Percentiles rank a stretch among this genome's conserved stretches.
Evolutionary conservation across 2,797 vertebrate genomes (phyloP).

Genomic region (Takifugu rubripes): DNA sequence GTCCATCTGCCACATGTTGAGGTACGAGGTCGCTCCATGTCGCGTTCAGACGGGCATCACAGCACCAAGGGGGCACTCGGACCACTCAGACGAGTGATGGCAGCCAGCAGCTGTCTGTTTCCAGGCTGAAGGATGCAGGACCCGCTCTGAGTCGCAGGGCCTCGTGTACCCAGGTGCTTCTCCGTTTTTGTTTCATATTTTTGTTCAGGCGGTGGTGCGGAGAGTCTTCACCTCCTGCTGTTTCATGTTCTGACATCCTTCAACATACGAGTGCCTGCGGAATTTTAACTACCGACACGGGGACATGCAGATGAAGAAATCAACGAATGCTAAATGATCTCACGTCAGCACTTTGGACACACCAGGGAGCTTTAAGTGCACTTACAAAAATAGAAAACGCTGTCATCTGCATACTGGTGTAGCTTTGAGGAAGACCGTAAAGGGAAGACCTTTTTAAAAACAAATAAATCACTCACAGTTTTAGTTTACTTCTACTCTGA

Average conservation of each 20-base stretch:
- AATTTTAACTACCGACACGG: too few relatives aligned
- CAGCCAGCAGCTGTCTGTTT: slow-evolving; percentile 20
- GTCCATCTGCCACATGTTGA: slow-evolving; percentile 63
- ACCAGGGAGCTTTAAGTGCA: neutral
- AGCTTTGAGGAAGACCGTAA: too few relatives aligned
- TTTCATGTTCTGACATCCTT: neutral
- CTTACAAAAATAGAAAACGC: too few relatives aligned
- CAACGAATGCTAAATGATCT: too few relatives aligned
- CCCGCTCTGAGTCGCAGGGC: neutral
- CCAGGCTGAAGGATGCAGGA: slow-evolving; percentile 3
- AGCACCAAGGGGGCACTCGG: slow-evolving; percentile 7
- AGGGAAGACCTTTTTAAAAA: too few relatives aligned
- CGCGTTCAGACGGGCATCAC: slow-evolving; percentile 15
- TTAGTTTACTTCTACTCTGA: too few relatives aligned
- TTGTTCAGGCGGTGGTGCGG: neutral
- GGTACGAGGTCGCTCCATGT: slow-evolving; percentile 12
- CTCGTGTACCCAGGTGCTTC: neutral
- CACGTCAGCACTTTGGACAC: too few relatives aligned
- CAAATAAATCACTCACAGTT: too few relatives aligned
- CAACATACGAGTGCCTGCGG: too few relatives aligned
- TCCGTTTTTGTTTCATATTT: neutral
- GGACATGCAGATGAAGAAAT: too few relatives aligned
- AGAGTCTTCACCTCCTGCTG: neutral
- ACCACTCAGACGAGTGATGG: slow-evolving; percentile 12
- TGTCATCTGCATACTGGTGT: too few relatives aligned